Percentiles rank a stretch among this genome's conserved stretches.
Conservation (phyloP, 53 echinoderm and acorn worm genomes). For the Arbacia lixula region DNA sequence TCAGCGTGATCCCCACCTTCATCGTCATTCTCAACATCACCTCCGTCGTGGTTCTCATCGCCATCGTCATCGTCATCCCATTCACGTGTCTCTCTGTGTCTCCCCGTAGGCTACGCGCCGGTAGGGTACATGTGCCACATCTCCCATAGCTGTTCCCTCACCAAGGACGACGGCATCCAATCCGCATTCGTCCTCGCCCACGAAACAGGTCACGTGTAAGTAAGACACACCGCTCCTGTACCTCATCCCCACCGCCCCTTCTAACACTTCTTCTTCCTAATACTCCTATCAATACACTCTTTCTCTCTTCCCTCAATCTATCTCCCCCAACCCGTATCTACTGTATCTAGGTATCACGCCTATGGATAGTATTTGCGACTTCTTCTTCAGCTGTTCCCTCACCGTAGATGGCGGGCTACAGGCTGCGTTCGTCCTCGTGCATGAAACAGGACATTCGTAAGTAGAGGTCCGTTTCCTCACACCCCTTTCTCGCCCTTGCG, state of each 20-base stretch:
- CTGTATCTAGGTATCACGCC: slow-evolving; percentile 36
- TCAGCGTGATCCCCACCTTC: too few species aligned
- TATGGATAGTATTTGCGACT: slow-evolving; percentile 32
- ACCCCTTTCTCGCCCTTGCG: too few species aligned
- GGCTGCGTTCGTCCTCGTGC: slow-evolving; percentile 45
- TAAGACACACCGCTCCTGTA: neutral
- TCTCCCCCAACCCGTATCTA: too few species aligned
- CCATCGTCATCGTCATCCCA: too few species aligned
- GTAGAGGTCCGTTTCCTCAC: too few species aligned
- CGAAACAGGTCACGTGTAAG: slow-evolving; percentile 59
- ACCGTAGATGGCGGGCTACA: slow-evolving; percentile 28
- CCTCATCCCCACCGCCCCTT: too few species aligned
- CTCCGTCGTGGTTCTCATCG: too few species aligned
- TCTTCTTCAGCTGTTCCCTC: slow-evolving; percentile 48
- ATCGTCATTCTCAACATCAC: too few species aligned
- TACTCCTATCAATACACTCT: too few species aligned
- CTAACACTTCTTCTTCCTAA: too few species aligned
- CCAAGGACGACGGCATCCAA: slow-evolving; percentile 29
- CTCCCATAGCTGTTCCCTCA: slow-evolving; percentile 46
- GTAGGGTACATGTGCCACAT: slow-evolving; percentile 36
- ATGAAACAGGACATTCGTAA: slow-evolving; percentile 57
- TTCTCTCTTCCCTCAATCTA: too few species aligned
- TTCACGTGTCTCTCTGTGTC: too few species aligned
- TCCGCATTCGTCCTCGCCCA: slow-evolving; percentile 55
- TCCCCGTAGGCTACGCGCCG: slow-evolving; percentile 43